Evolutionary conservation across 2,113 vertebrate genomes (phyloP), one percentile per base, ranked within the genome.

Genomic region (Mesembrinibis cayennensis): DNA sequence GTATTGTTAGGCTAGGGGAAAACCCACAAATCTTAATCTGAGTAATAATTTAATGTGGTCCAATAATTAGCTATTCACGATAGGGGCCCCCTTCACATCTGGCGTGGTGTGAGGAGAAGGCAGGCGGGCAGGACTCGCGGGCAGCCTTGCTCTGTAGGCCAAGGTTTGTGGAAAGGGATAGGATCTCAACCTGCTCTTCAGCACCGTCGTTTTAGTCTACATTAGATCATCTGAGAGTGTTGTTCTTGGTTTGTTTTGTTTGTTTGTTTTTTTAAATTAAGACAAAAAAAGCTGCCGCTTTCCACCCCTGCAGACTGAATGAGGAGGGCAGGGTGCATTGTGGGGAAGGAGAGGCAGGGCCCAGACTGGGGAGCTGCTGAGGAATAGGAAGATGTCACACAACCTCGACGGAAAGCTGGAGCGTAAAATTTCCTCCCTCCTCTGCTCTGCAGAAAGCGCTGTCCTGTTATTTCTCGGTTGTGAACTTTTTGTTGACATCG

Each of bases 11-110:
- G 84, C 27, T 8, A 42, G 87, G 45, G 78, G 73, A 55, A 94
- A 94, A 61, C 63, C 83, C 94, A 94, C 94, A 91, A 67, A 95
- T 89, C 92, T 92, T 93, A 84, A 96, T 93, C 80, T 73, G 87
- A 88, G 89, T 69, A 94, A 94, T 96, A 96, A 97, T 96, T 95
- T 89, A 61, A 71, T 93, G 71, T 77, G 87, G 85, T 17, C 89
- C 92, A 76, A 30, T 94, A 95, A 96, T 94, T 87, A 67, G 88
- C 83, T 82, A 12, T 84, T 95, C 83, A 67, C 0, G 23, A 56
- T 36, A 34, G 90, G 44, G 86, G 87, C 95, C 97, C 97, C 89
- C 94, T 82, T 71, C 0, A 3, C 10, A 19, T 87, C 91, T 93
- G 87, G 89, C 77, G 87, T 82, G 89, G 55, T 34, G 55, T 61